phyloP scores from a whole-genome alignment of 2,888 invertebrate species.

The Eristalis arbustorum region DNA sequence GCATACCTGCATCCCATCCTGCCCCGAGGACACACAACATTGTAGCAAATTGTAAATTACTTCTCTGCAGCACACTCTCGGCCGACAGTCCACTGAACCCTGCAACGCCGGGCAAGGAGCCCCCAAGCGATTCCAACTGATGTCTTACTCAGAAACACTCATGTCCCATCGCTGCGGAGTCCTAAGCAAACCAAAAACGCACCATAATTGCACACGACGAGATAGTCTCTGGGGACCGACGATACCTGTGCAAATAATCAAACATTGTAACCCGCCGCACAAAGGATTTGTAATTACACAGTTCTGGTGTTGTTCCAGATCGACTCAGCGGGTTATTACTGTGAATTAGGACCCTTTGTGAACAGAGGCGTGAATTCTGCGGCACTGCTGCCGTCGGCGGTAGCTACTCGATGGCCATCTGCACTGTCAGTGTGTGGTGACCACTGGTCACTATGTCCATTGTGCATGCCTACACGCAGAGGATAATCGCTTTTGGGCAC shows the following conservation, averaged over 20 bases:
- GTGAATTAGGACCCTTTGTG: slow-evolving; percentile 59
- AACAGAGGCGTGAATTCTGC: slow-evolving; percentile 55
- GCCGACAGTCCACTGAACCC: not conserved
- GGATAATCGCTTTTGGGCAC: slow-evolving; percentile 59
- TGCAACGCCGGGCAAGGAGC: not conserved
- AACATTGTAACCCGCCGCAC: slow-evolving; percentile 38
- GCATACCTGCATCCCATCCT: not conserved
- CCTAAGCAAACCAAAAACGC: not conserved
- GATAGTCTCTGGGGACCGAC: not conserved
- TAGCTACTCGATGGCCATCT: slow-evolving; percentile 16
- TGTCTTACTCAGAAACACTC: not conserved
- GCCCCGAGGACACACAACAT: not conserved
- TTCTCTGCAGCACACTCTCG: not conserved
- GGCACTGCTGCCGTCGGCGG: not conserved
- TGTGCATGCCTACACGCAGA: slow-evolving; percentile 45
- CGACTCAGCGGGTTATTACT: slow-evolving; percentile 27
- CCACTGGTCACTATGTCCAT: slow-evolving; percentile 30
- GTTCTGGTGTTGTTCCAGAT: slow-evolving; percentile 35
- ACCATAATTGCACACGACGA: not conserved
- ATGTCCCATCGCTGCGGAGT: not conserved
- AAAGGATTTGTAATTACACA: slow-evolving; percentile 58
- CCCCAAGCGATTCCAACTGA: not conserved
- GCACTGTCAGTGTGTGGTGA: slow-evolving; percentile 30
- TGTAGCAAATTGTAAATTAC: too few species aligned
- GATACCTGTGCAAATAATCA: slow-evolving; percentile 40